Percentiles rank a stretch among this genome's conserved stretches.
phyloP scores from a whole-genome alignment of 2,888 invertebrate genomes.

The Cremastinae sp. region DNA sequence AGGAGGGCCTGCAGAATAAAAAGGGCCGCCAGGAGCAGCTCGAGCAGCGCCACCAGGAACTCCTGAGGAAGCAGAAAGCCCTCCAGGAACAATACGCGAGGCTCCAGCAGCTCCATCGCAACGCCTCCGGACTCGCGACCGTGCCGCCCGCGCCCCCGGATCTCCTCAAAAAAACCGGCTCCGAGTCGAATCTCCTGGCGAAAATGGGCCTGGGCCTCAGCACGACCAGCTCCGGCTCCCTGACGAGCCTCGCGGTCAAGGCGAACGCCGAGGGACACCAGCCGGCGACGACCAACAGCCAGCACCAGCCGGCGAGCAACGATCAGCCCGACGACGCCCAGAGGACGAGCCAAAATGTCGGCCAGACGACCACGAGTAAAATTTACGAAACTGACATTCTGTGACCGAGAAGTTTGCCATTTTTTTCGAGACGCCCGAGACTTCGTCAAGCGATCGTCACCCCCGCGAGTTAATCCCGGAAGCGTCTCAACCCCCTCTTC shows the following conservation, averaged over 20 bases:
- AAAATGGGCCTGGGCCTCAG: conserved; percentile 89
- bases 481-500: too few relatives aligned
- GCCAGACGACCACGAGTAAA: conserved; percentile 86
- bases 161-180: conserved; percentile 91
- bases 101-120: conserved; percentile 92
- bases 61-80: conserved; percentile 92
- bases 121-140: conserved; percentile 84
- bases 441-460: conserved; percentile 4
- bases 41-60: conserved; percentile 93
- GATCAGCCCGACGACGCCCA: conserved; percentile 32
- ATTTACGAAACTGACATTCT: conserved; percentile 97
- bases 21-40: conserved; percentile 88
- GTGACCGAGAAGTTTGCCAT: conserved; percentile 83
- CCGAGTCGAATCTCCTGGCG: conserved; percentile 91
- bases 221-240: conserved; percentile 83
- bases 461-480: too few relatives aligned
- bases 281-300: conserved; percentile 31
- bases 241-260: conserved; percentile 83
- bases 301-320: conserved; percentile 32
- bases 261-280: conserved; percentile 60
- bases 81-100: conserved; percentile 95
- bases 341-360: conserved; percentile 29
- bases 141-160: conserved; percentile 85
- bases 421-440: conserved; percentile 35
- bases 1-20: conserved; percentile 83